Evolutionary conservation across 2,113 vertebrate genomes (phyloP).

Genomic region (Panthera uncia): DNA sequence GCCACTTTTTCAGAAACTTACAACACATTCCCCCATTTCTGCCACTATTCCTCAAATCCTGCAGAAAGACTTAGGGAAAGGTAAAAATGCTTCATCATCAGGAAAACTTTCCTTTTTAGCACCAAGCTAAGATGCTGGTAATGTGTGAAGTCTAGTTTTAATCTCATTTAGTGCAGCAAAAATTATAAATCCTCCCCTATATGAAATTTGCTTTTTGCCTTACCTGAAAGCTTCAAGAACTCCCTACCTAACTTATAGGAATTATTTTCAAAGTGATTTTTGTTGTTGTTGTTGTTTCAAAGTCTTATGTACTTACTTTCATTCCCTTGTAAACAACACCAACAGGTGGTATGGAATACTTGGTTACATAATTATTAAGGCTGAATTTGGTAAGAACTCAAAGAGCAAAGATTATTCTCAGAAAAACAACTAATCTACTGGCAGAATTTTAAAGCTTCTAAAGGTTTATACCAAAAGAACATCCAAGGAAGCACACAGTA

Average conservation of each 20-base stretch:
- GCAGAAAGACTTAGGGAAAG: neutral
- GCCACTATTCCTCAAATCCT: neutral
- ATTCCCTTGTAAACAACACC: conserved; percentile 27
- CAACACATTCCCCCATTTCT: neutral
- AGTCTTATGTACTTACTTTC: neutral
- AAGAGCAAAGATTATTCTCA: neutral
- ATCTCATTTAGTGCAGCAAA: neutral
- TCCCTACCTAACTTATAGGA: neutral
- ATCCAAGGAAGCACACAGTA: neutral
- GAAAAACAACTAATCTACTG: conserved; percentile 20
- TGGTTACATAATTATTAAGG: conserved; percentile 8
- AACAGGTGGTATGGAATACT: neutral
- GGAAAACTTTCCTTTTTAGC: neutral
- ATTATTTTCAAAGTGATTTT: neutral
- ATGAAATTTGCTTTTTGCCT: neutral
- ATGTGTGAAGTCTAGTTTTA: neutral
- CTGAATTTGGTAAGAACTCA: conserved; percentile 41
- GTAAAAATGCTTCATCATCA: neutral
- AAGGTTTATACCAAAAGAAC: neutral
- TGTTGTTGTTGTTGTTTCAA: neutral
- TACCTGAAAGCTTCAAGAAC: neutral
- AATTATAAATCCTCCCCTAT: neutral
- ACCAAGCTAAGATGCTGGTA: neutral
- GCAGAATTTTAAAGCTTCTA: neutral
- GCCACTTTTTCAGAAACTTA: neutral